Percentiles rank a stretch among this genome's conserved stretches.
phyloP scores from a whole-genome alignment of 2,888 invertebrate genomes.

The Polietes domitor region DNA sequence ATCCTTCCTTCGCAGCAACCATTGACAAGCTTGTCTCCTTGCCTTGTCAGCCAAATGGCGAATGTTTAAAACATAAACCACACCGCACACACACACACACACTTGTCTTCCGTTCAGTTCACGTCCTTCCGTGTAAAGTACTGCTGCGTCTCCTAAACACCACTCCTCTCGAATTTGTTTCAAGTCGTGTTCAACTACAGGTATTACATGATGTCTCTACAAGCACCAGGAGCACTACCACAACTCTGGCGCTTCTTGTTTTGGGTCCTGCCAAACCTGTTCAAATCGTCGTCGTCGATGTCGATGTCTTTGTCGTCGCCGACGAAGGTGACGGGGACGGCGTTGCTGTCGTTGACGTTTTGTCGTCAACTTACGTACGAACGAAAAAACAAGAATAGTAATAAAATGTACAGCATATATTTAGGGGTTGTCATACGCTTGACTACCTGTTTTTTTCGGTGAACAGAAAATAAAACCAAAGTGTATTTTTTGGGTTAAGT shows the following conservation, averaged over 20 bases:
- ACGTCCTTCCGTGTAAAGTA: not conserved
- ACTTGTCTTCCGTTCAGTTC: not conserved
- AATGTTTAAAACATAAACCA: constrained; percentile 19
- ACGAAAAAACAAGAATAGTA: not conserved
- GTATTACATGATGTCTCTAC: constrained; percentile 59
- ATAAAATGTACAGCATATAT: constrained; percentile 47
- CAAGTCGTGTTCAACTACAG: constrained; percentile 37
- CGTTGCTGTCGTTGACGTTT: constrained; percentile 1
- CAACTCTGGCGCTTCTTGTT: not conserved
- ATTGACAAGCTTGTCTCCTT: not conserved
- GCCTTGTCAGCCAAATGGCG: not conserved
- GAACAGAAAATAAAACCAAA: not conserved
- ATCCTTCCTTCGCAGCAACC: no score
- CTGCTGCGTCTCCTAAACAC: not conserved
- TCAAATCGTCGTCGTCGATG: not conserved
- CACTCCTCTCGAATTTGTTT: constrained; percentile 26
- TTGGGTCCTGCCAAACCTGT: not conserved
- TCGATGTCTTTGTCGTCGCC: not conserved
- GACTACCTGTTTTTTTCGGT: constrained; percentile 44
- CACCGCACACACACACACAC: not conserved
- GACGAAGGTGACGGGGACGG: no score
- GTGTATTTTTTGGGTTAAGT: constrained; percentile 61
- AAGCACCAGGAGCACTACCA: constrained; percentile 20
- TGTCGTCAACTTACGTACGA: no score
- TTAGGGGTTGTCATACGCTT: constrained; percentile 62